Percentiles rank a stretch among this genome's conserved stretches.
These are phyloP conservation scores for Brachypodius melanocephalos DNA, from an alignment of 2,113 vertebrate species.

Conservation along the genomic window DNA sequence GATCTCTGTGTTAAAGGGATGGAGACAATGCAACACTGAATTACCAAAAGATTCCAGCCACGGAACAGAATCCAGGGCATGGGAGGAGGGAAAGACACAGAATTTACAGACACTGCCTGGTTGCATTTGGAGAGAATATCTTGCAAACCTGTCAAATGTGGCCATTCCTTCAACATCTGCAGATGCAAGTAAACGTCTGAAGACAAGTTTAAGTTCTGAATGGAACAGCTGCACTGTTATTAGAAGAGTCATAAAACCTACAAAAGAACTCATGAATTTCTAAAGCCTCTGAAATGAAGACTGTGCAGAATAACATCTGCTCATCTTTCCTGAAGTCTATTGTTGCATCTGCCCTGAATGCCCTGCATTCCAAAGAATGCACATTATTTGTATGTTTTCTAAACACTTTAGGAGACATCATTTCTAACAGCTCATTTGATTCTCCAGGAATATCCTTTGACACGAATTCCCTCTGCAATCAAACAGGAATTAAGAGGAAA, in stretches of 20 bases:
- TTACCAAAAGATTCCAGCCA: background rate
- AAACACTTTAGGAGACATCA: background rate
- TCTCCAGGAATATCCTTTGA: constrained; percentile 46
- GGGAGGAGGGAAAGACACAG: background rate
- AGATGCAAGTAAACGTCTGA: background rate
- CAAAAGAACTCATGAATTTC: constrained; percentile 63
- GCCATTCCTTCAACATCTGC: background rate
- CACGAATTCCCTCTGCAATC: background rate
- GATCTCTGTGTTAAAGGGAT: fast-evolving
- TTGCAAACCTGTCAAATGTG: background rate
- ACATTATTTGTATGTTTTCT: constrained; percentile 17
- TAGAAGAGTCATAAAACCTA: constrained; percentile 40
- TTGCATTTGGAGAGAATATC: background rate
- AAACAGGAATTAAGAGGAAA: constrained; percentile 17
- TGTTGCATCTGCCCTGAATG: constrained; percentile 35
- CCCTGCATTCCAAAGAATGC: constrained; percentile 1
- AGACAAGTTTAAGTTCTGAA: background rate
- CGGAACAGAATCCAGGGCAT: background rate
- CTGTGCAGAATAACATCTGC: constrained; percentile 61
- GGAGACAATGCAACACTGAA: background rate
- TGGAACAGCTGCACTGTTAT: constrained; percentile 35
- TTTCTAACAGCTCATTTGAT: constrained; percentile 22
- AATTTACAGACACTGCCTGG: background rate
- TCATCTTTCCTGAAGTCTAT: constrained; percentile 26
- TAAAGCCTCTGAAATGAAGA: constrained; percentile 48